These are phyloP conservation scores for Orchestia grillus DNA, from an alignment of 1,140 invertebrate species.

Conservation along the genomic window DNA sequence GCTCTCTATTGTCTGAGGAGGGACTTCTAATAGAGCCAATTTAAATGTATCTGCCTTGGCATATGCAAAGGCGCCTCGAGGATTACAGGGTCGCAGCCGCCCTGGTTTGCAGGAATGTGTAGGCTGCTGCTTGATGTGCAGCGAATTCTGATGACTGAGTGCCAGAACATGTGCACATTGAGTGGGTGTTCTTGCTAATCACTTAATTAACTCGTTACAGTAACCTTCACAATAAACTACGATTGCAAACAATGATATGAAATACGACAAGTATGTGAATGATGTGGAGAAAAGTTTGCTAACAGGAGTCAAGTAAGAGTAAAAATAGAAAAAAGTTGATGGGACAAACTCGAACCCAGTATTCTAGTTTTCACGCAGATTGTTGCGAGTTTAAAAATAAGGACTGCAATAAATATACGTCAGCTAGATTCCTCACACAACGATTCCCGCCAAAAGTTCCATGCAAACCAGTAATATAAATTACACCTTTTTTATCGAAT, in stretches of 20 bases:
- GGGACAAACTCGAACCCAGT: background rate
- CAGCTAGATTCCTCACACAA: too few relatives aligned
- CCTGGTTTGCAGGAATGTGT: background rate
- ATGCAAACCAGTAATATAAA: too few relatives aligned
- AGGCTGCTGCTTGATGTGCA: background rate
- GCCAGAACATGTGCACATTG: background rate
- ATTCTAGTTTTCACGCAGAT: background rate
- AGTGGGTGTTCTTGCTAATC: background rate
- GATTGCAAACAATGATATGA: background rate
- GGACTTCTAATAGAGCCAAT: slow-evolving; percentile 24
- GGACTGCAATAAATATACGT: too few relatives aligned
- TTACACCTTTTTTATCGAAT: too few relatives aligned
- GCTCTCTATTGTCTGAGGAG: slow-evolving; percentile 19
- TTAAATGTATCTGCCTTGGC: slow-evolving; percentile 45
- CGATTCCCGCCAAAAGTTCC: too few relatives aligned
- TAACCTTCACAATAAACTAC: background rate
- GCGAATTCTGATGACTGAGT: background rate
- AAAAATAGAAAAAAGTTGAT: too few relatives aligned
- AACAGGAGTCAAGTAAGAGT: background rate
- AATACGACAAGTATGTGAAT: background rate
- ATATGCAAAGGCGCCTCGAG: slow-evolving; percentile 15
- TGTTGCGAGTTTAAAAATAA: background rate
- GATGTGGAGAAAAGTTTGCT: background rate
- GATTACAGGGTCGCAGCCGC: background rate
- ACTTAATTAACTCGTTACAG: background rate